Percentiles rank a stretch among this genome's conserved stretches.
These are phyloP conservation scores for Gallinago stenura DNA, from an alignment of 2,797 vertebrate species.

Conservation along the genomic window DNA sequence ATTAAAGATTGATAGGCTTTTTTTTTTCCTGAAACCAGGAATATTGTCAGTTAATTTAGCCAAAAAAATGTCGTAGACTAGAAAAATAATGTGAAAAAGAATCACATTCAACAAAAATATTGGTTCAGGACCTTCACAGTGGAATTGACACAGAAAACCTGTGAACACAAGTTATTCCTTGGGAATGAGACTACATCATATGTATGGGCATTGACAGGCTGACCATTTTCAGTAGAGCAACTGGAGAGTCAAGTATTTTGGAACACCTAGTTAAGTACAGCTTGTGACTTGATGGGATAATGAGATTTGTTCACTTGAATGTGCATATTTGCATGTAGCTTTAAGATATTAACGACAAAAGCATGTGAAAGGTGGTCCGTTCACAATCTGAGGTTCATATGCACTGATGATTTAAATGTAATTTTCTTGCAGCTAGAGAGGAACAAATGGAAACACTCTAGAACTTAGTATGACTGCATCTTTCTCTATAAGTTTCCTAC, in stretches of 20 bases:
- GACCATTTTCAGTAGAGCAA: background rate
- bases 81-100: constrained; percentile 4
- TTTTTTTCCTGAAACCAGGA: background rate
- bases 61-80: background rate
- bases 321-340: background rate
- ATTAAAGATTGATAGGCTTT: background rate
- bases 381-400: background rate
- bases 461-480: background rate
- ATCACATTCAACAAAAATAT: constrained; percentile 51
- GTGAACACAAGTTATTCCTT: background rate
- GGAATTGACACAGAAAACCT: background rate
- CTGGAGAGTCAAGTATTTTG: background rate
- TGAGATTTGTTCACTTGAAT: background rate
- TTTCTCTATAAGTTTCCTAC: background rate
- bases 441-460: background rate
- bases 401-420: background rate
- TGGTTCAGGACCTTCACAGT: background rate
- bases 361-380: background rate
- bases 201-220: background rate
- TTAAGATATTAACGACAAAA: background rate
- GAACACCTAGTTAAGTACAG: background rate
- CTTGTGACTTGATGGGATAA: background rate
- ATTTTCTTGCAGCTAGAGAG: background rate
- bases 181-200: background rate
- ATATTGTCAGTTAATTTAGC: background rate